phyloP scores from a whole-genome alignment of 2,113 vertebrate genomes.

The Aramus guarauna region DNA sequence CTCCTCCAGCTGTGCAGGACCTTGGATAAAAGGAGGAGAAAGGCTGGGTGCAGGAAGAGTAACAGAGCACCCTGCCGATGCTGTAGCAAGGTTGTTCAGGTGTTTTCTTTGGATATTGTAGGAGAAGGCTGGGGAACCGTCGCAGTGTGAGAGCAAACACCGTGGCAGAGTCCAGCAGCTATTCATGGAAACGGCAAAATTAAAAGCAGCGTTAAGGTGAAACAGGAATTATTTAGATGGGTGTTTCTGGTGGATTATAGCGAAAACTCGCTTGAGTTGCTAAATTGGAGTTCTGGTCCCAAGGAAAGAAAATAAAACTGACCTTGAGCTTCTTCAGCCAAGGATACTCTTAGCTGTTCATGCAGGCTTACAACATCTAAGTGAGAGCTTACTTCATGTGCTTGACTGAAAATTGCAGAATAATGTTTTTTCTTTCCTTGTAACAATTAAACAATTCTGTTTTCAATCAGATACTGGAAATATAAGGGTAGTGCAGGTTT shows the following conservation, averaged over 20 bases:
- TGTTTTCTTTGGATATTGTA: neutral
- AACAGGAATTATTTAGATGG: neutral
- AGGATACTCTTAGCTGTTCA: neutral
- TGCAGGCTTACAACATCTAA: neutral
- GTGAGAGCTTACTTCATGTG: neutral
- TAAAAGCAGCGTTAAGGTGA: neutral
- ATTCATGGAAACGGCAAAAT: neutral
- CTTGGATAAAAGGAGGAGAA: neutral
- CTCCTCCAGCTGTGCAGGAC: neutral
- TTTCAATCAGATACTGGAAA: neutral
- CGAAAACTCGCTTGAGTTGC: neutral
- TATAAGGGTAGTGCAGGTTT: neutral
- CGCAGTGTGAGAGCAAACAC: neutral
- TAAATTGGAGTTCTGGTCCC: neutral
- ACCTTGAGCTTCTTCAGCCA: neutral
- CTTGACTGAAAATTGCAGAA: neutral
- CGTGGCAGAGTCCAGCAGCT: neutral
- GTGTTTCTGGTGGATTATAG: neutral
- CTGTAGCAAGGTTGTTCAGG: neutral
- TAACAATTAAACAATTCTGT: neutral
- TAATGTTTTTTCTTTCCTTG: neutral
- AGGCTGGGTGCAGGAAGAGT: neutral
- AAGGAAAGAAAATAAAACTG: neutral
- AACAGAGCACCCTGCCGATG: neutral
- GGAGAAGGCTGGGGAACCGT: neutral